Percentiles rank a stretch among this genome's conserved stretches.
These are phyloP conservation scores for Ceuthmochares aereus DNA, from an alignment of 2,113 vertebrate species.

Conservation along the genomic window DNA sequence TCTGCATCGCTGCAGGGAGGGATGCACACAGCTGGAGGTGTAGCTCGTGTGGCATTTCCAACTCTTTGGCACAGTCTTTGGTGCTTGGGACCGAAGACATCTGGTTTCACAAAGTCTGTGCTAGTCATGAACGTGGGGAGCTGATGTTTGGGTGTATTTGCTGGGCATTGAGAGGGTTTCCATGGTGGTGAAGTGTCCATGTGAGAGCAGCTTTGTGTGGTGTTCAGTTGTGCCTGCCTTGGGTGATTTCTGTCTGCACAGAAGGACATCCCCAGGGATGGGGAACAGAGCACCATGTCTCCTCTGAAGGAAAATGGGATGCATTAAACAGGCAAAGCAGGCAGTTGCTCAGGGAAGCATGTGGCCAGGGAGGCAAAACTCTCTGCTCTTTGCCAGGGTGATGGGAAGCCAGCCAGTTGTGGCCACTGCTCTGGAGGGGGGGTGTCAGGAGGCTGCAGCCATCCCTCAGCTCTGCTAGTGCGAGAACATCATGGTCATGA, in stretches of 20 bases:
- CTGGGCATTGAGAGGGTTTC: not conserved
- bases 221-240: not conserved
- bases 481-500: not conserved
- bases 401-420: not conserved
- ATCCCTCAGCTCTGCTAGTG: not conserved
- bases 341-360: not conserved
- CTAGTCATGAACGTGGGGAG: fast-evolving
- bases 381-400: fast-evolving
- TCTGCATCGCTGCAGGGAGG: fast-evolving
- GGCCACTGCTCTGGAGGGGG: not conserved
- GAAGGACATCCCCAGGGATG: not conserved
- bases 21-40: fast-evolving
- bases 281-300: not conserved
- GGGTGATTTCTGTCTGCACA: not conserved
- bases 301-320: not conserved
- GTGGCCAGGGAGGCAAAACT: not conserved
- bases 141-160: fast-evolving
- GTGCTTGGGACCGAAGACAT: fast-evolving
- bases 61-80: fast-evolving
- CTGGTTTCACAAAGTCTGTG: not conserved
- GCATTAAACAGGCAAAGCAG: not conserved
- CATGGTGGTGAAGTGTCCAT: fast-evolving
- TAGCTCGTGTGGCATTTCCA: fast-evolving
- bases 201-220: fast-evolving
- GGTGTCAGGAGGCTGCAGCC: not conserved